phyloP scores from a whole-genome alignment of 2,888 invertebrate species.

The Choristoneura rosaceana region DNA sequence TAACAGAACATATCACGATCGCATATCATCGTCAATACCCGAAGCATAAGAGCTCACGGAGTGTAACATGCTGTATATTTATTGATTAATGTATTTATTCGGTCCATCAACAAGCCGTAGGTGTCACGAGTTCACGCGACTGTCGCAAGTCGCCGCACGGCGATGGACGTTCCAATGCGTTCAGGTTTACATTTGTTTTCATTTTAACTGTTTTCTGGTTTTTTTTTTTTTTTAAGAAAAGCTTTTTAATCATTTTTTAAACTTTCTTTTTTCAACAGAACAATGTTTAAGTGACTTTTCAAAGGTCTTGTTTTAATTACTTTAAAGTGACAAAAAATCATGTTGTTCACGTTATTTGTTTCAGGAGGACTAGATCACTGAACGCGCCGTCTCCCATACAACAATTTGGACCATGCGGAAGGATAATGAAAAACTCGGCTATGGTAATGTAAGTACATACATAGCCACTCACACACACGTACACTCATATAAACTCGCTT shows the following conservation, averaged over 20 bases:
- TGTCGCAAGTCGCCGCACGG: conserved; percentile 16
- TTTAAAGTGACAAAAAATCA: background rate
- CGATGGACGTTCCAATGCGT: conserved; percentile 42
- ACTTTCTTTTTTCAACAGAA: too few species aligned
- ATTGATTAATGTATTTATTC: conserved; percentile 19
- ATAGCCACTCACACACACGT: too few species aligned
- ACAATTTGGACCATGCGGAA: conserved; percentile 99
- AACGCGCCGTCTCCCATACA: conserved; percentile 98
- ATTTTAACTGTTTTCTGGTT: background rate
- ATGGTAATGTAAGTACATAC: conserved; percentile 95
- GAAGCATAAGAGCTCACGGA: too few species aligned
- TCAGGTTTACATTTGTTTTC: conserved; percentile 43
- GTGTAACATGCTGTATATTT: conserved; percentile 37
- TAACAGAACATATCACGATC: too few species aligned
- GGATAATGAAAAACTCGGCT: conserved; percentile 98
- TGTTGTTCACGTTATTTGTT: conserved; percentile 62
- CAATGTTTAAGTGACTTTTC: too few species aligned
- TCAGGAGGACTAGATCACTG: conserved; percentile 96
- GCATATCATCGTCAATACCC: too few species aligned
- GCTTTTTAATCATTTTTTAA: too few species aligned
- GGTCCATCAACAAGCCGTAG: conserved; percentile 21
- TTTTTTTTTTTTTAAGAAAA: background rate
- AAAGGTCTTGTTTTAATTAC: too few species aligned
- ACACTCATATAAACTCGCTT: background rate
- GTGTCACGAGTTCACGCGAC: conserved; percentile 24